Evolutionary conservation across 2,113 vertebrate genomes (phyloP), one percentile per base, ranked within the genome.

Genomic region (Bos indicus): DNA sequence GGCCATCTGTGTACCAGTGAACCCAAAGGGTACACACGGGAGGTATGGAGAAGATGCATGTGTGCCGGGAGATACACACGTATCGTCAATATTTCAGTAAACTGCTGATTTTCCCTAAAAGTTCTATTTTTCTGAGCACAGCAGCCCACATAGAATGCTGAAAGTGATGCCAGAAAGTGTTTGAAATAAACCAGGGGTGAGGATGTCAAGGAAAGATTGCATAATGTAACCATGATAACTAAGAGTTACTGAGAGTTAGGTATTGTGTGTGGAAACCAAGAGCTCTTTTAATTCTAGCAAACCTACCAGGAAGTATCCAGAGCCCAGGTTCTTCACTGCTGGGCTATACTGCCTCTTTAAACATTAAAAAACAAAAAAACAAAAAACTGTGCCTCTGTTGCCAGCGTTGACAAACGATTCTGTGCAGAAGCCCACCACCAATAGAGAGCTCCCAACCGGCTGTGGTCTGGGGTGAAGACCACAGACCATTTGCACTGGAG

Each of bases 41-140:
- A 88, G 28, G 59, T n/a, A 56, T 71, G 51, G n/a, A 86, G 77
- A 91, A 60, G n/a, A 30, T 6, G 36, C 4, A 1, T 25, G 11
- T 30, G 54, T 10, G 7, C 67, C 17, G n/a, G 48, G 36, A 96
- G 36, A 91, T 3, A 59, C 0, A 2, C 21, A 11, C 52, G 67
- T 67, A 23, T 7, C 71, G 19, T 40, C 81, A 30, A n/a, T 13
- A 28, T 67, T 60, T 88, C 43, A n/a, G 8, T 23, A 78, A 83
- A 14, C 9, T 78, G 56, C 51, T 93, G 28, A 74, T 81, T 96
- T 87, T 86, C 36, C 74, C 85, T 92, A 54, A 52, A 96, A 90
- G 51, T 54, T 96, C 51, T 83, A 52, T n/a, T 94, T 95, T 94
- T 95, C 74, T 74, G 36, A 90, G 40, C 88, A 80, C 17, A 64